Base-by-base conservation (phyloP, 92 coral and sea anemone genomes). In the Porites divaricata region DNA sequence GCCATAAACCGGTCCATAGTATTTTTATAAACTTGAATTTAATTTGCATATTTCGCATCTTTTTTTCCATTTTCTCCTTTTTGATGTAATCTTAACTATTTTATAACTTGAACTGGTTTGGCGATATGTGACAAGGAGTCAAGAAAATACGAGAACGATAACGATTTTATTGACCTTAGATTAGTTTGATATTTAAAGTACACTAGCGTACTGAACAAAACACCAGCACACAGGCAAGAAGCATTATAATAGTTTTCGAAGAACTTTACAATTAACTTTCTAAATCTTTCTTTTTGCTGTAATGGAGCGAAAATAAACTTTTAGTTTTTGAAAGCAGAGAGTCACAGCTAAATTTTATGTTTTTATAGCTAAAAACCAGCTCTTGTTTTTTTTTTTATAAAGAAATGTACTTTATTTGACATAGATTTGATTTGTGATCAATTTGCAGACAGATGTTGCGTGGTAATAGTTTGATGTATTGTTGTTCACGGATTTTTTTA, bases 381-480 rank as follows among this genome's bases (percentile, higher is more conserved):
- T 25, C 45, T 35, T 63, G 45, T 78, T 63, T 78, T 56, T 63
- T 78, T 56, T n/a, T 63, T 48, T 45, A 12, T 12, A 63, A 63
- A 72, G 45, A 63, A 65, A 15, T 63, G 41, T n/a, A 35, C 21
- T 22, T 58, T 48, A 17, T 70, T 77, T 41, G 41, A 71, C 72
- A 20, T 19, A 71, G 62, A 72, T 72, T 72, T 50, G 63, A 72
- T 82, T 82, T 71, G 77, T 26, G 70, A 82, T 73, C 52, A 63
- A 48, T 72, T 72, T 58, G 19, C 48, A 71, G 79, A 63, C 86
- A 72, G 73, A 74, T 82, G 86, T 56, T 45, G 41, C 48, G 63
- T 16, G 19, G 70, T 35, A 62, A 22, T 59, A 58, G 41, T 48
- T 62, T 82, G 21, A 1, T 65, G 62, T 51, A 41, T 58, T 24